A percentile compares a stretch with the other conserved stretches of the same genome.
phyloP scores from a whole-genome alignment of 2,888 invertebrate species.

The Ariolimax columbianus region DNA sequence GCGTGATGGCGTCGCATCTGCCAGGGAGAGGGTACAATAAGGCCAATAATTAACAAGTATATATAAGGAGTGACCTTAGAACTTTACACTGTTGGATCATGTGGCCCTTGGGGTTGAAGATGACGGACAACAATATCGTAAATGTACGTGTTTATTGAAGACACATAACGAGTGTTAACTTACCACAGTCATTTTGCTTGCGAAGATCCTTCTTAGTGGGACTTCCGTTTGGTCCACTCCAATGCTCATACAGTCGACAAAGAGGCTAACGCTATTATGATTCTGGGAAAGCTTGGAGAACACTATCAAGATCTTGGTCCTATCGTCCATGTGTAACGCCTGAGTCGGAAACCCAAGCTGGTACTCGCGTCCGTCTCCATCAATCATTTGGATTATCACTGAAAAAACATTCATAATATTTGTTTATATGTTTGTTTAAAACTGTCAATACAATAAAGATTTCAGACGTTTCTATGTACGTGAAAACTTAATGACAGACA shows the following conservation, averaged over 20 bases:
- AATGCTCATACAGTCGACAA: slow-evolving; percentile 66
- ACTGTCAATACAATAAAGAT: too few relatives aligned
- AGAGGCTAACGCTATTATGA: slow-evolving; percentile 64
- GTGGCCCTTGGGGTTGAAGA: too few relatives aligned
- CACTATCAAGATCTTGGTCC: slow-evolving; percentile 63
- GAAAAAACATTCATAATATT: slow-evolving; percentile 32
- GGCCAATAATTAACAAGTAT: too few relatives aligned
- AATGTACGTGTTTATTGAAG: background rate
- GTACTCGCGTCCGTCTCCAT: slow-evolving; percentile 63
- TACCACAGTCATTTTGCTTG: slow-evolving; percentile 62
- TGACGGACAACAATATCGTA: background rate
- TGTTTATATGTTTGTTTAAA: too few relatives aligned
- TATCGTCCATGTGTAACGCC: slow-evolving; percentile 56
- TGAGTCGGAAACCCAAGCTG: slow-evolving; percentile 64
- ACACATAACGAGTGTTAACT: slow-evolving; percentile 43
- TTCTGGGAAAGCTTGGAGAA: slow-evolving; percentile 64
- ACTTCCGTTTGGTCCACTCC: slow-evolving; percentile 68
- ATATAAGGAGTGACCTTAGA: too few relatives aligned
- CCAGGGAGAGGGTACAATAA: too few relatives aligned
- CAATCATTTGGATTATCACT: slow-evolving; percentile 64
- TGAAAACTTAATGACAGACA: too few relatives aligned
- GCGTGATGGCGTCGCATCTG: too few relatives aligned
- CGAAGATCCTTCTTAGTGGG: slow-evolving; percentile 64
- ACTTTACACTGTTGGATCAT: too few relatives aligned
- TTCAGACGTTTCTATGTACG: too few relatives aligned